These are phyloP conservation scores for Misgurnus anguillicaudatus DNA, from an alignment of 2,113 vertebrate species.

Conservation along the genomic window DNA sequence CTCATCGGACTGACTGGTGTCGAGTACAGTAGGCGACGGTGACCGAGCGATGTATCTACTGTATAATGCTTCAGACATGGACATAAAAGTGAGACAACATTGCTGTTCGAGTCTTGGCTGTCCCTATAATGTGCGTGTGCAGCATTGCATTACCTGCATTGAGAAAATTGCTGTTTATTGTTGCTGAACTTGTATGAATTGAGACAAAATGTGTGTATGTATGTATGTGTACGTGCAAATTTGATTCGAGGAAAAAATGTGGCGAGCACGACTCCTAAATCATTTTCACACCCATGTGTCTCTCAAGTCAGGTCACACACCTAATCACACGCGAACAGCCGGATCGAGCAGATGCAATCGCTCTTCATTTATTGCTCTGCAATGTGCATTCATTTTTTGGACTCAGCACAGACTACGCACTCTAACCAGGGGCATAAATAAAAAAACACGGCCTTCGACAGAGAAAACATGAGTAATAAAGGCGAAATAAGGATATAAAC, in stretches of 20 bases:
- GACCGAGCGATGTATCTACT: constrained; percentile 43
- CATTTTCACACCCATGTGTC: constrained; percentile 20
- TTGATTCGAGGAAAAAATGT: constrained; percentile 24
- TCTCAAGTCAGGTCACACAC: constrained; percentile 34
- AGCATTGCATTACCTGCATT: constrained; percentile 39
- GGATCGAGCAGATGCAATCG: constrained; percentile 50
- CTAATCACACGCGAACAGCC: constrained; percentile 18
- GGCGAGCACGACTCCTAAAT: constrained; percentile 21
- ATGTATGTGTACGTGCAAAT: constrained; percentile 12
- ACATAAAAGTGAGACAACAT: constrained; percentile 14
- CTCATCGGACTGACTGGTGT: constrained; percentile 47
- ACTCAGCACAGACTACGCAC: constrained; percentile 53
- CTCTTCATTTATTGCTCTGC: constrained; percentile 57
- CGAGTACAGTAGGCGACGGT: constrained; percentile 25
- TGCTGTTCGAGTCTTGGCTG: constrained; percentile 38
- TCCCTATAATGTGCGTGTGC: constrained; percentile 27
- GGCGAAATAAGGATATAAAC: constrained; percentile 41
- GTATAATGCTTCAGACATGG: constrained; percentile 42
- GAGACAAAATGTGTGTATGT: constrained; percentile 38
- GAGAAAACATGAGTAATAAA: constrained; percentile 49
- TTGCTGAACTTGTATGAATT: constrained; percentile 42
- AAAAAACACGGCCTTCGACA: constrained; percentile 28
- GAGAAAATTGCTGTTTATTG: constrained; percentile 38
- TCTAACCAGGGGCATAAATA: constrained; percentile 57
- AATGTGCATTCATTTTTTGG: constrained; percentile 55